phyloP scores from a whole-genome alignment of 2,113 vertebrate species.

The Prionailurus bengalensis region DNA sequence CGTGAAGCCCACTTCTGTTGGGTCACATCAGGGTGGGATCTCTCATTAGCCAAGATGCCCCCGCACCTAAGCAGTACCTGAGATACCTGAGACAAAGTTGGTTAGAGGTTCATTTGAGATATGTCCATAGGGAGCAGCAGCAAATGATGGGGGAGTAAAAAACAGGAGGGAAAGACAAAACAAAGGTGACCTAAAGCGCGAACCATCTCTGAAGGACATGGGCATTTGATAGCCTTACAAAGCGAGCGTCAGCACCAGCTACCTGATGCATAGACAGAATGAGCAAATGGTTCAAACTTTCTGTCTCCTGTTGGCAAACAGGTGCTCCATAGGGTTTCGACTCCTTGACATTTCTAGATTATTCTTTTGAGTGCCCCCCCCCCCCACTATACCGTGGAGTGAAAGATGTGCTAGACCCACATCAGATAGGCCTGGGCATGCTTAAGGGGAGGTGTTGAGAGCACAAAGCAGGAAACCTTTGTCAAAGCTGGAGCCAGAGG shows the following conservation, averaged over 20 bases:
- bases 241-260: background rate
- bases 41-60: background rate
- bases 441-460: background rate
- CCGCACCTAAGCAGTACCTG: background rate
- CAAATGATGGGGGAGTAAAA: background rate
- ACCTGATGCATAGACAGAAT: background rate
- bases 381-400: too few species aligned
- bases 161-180: background rate
- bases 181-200: accelerated
- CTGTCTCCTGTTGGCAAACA: background rate
- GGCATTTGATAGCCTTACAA: background rate
- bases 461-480: background rate
- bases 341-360: background rate
- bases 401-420: accelerated
- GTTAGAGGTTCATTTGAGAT: background rate
- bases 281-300: background rate
- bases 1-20: background rate
- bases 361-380: background rate
- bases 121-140: background rate
- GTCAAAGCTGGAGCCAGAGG: background rate
- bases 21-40: background rate
- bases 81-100: background rate
- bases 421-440: too few species aligned
- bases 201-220: accelerated
- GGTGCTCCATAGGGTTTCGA: background rate